Percentiles rank a stretch among this genome's conserved stretches.
Evolutionary conservation across 2,888 invertebrate species (phyloP).

Genomic region (Morpho achilles): DNA sequence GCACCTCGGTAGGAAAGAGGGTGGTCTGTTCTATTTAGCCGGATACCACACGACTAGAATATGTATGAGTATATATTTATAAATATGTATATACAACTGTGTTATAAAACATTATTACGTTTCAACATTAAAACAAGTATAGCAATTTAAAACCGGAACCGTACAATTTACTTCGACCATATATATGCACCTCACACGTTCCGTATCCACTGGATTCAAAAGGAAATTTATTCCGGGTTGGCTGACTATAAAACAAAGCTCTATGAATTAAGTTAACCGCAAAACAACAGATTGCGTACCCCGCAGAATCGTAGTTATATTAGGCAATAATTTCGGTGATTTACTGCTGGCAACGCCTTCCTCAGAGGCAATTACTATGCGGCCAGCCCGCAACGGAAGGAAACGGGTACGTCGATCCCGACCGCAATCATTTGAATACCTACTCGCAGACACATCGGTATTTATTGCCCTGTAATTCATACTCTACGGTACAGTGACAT

Average conservation of each 20-base stretch:
- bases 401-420: constrained; percentile 68
- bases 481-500: constrained; percentile 54
- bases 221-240: constrained; percentile 47
- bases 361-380: constrained; percentile 70
- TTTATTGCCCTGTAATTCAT: constrained; percentile 70
- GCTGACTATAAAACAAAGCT: constrained; percentile 53
- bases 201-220: constrained; percentile 40
- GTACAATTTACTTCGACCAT: constrained; percentile 29
- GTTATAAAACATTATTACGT: neutral
- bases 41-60: too few species aligned
- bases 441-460: constrained; percentile 58
- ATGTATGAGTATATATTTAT: too few species aligned
- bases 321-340: constrained; percentile 76
- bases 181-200: constrained; percentile 34
- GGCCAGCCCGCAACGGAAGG: constrained; percentile 68
- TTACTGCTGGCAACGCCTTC: constrained; percentile 61
- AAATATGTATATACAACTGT: neutral
- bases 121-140: constrained; percentile 10
- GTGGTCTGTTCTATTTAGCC: too few species aligned
- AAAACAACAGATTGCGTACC: constrained; percentile 61
- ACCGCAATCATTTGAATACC: constrained; percentile 74
- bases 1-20: too few species aligned
- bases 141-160: constrained; percentile 19
- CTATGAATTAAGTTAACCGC: constrained; percentile 54
- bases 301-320: constrained; percentile 60